phyloP scores from a whole-genome alignment of 2,113 vertebrate genomes.

The Dissostichus mawsoni region DNA sequence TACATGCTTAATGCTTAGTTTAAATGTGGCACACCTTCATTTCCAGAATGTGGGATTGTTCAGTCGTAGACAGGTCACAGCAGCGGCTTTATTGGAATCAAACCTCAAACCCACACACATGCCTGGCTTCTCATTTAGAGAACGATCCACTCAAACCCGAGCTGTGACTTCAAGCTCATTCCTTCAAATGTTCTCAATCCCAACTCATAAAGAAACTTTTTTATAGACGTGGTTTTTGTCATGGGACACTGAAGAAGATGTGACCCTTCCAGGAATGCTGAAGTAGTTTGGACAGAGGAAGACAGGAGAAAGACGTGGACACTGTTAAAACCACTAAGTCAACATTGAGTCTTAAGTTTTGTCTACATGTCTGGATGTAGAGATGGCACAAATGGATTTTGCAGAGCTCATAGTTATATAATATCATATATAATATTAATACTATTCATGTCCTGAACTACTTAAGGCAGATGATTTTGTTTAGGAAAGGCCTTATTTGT shows the following conservation, averaged over 20 bases:
- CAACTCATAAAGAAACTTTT: constrained; percentile 77
- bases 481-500: constrained; percentile 5
- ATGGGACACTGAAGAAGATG: constrained; percentile 71
- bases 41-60: constrained; percentile 50
- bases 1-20: constrained; percentile 29
- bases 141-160: constrained; percentile 70
- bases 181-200: constrained; percentile 73
- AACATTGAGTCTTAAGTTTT: constrained; percentile 50
- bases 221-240: constrained; percentile 80
- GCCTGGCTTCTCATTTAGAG: constrained; percentile 83
- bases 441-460: constrained; percentile 40
- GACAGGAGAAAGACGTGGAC: constrained; percentile 62
- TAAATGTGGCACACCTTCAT: constrained; percentile 51
- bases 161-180: constrained; percentile 71
- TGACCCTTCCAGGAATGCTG: constrained; percentile 80
- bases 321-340: constrained; percentile 56
- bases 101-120: constrained; percentile 79
- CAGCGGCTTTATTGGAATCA: constrained; percentile 50
- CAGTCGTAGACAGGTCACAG: constrained; percentile 65
- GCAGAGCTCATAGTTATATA: constrained; percentile 30
- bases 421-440: background rate
- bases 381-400: constrained; percentile 56
- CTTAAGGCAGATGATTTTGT: constrained; percentile 41
- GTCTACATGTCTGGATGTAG: constrained; percentile 30
- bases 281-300: constrained; percentile 57